phyloP scores from a whole-genome alignment of 1,140 invertebrate genomes.

The Coelopa frigida region DNA sequence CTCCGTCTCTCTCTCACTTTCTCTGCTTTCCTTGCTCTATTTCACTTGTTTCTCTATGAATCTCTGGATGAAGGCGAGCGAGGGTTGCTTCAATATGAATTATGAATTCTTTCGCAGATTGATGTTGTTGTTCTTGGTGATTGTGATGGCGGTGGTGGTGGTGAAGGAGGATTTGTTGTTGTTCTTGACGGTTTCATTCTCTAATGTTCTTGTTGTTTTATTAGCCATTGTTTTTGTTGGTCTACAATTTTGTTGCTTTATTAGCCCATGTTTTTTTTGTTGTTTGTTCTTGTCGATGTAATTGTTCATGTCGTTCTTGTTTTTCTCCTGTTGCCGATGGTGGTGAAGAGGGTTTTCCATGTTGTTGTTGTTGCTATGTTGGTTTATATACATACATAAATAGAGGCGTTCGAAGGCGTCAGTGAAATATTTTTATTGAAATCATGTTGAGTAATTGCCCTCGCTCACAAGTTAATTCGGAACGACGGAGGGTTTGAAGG shows the following conservation, averaged over 20 bases:
- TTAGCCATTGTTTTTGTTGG: no score
- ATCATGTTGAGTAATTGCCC: conserved; percentile 45
- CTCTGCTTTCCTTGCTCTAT: no score
- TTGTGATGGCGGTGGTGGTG: no score
- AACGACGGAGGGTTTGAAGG: neutral
- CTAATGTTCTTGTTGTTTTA: conserved; percentile 15
- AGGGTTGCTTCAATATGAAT: conserved; percentile 43
- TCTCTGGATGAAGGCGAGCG: neutral
- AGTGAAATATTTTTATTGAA: conserved; percentile 45
- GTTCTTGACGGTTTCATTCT: no score
- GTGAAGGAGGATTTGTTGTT: no score
- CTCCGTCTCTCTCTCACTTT: neutral
- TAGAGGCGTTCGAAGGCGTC: no score
- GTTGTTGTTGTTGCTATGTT: conserved; percentile 13
- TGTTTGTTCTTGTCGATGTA: neutral
- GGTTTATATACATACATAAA: conserved; percentile 14
- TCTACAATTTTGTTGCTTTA: no score
- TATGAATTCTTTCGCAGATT: conserved; percentile 46
- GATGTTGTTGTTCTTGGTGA: conserved; percentile 32
- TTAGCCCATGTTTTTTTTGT: conserved; percentile 15
- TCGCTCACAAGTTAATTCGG: conserved; percentile 3
- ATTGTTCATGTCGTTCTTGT: conserved; percentile 18
- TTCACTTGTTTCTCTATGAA: no score
- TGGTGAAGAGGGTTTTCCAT: neutral
- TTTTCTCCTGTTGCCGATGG: conserved; percentile 3